Base-by-base conservation (phyloP, 2,888 invertebrate genomes). In the Physocephala rufipes region DNA sequence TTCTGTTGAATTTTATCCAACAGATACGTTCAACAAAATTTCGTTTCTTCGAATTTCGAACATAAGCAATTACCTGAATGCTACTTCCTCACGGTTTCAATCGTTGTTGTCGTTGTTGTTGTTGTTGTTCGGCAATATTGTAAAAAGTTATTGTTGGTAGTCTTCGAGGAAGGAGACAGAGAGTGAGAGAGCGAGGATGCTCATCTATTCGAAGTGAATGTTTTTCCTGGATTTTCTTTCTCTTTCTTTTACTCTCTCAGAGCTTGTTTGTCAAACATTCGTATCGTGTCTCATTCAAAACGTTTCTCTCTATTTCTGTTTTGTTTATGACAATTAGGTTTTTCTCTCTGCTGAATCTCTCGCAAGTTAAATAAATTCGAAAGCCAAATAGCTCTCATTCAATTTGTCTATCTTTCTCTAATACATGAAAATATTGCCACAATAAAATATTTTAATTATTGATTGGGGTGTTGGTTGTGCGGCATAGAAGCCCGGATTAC, bases 51-150 rank as follows among this genome's bases (percentile, higher is more conserved):
- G 19, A 53, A 21, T 16, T 53, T 66, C 28, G 36, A 58, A 69
- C n/a, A 53, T 73, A 73, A 72, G 74, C 72, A 74, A 26, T 53
- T 53, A 51, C 26, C 51, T 51, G 62, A n/a, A n/a, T 12, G 21
- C 15, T 62, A 15, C 2, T 49, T 12, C 13, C 2, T 26, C 9
- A 13, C 5, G 13, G 55, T 30, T 28, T 15, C 59, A 13, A 4
- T 2, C 21, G 55, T 55, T 24, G 2, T 19, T n/a, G n/a, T n/a
- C n/a, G n/a, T n/a, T n/a, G 55, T 55, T 24, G 2, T 19, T 55
- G 24, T 55, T 19, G 55, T 2, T 59, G 24, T 16, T n/a, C 13
- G 55, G 19, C 36, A 26, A 24, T 55, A 26, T 21, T 55, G 7
- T 24, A 24, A n/a, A n/a, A n/a, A n/a, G 13, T 21, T 55, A 26